phyloP scores from a whole-genome alignment of 2,888 invertebrate genomes.

The Campoplex capitator region DNA sequence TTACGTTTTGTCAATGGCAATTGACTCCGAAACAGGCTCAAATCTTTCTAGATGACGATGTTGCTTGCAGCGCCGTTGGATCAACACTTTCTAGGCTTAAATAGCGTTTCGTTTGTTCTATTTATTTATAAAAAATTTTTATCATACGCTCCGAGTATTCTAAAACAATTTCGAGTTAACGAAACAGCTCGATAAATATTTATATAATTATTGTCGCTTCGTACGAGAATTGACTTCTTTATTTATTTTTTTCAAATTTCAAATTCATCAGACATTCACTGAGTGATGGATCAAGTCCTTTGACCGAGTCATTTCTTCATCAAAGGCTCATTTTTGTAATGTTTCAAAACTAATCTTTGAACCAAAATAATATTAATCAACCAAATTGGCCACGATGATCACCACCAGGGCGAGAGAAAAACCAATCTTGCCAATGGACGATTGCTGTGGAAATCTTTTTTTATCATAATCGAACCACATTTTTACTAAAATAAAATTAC shows the following conservation, averaged over 20 bases:
- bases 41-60: conserved; percentile 84
- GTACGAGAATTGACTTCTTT: neutral
- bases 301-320: neutral
- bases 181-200: neutral
- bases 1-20: conserved; percentile 78
- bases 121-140: too few relatives aligned
- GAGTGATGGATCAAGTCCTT: neutral
- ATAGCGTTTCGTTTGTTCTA: neutral
- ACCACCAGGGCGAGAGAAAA: neutral
- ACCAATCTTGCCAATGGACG: neutral
- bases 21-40: conserved; percentile 83
- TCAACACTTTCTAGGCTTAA: conserved; percentile 76
- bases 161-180: neutral
- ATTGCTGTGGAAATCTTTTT: neutral
- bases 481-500: neutral
- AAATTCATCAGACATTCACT: neutral
- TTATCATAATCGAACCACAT: neutral
- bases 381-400: neutral
- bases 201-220: neutral
- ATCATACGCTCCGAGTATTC: conserved; percentile 2
- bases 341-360: neutral
- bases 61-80: conserved; percentile 78
- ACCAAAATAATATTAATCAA: neutral
- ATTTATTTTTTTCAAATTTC: neutral
- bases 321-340: neutral